These are phyloP conservation scores for Chrysodeixis includens DNA, from an alignment of 2,888 invertebrate species.

Conservation along the genomic window DNA sequence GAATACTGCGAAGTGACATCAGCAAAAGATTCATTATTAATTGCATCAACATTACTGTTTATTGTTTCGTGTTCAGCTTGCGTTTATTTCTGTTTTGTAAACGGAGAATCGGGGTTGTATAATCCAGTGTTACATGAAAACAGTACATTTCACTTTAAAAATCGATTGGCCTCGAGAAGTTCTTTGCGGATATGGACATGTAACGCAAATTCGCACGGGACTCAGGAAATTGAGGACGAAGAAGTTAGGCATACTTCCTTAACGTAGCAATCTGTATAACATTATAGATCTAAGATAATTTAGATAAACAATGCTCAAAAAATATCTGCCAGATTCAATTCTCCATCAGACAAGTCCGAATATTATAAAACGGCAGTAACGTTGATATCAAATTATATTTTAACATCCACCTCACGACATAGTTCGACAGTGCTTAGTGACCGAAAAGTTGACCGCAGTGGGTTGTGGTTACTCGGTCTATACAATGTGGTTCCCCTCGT, in stretches of 20 bases:
- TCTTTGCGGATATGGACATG: background rate
- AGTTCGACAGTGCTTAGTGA: background rate
- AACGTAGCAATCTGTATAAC: too few relatives aligned
- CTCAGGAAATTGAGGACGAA: background rate
- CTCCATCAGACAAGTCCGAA: background rate
- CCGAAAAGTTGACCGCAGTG: conserved; percentile 22
- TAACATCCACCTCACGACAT: background rate
- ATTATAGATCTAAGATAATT: too few relatives aligned
- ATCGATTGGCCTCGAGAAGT: background rate
- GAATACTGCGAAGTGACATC: conserved; percentile 22
- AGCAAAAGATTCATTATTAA: conserved; percentile 29
- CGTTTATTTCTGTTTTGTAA: conserved; percentile 9
- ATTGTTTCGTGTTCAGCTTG: conserved; percentile 13
- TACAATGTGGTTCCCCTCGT: conserved; percentile 26
- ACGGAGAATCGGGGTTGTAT: background rate
- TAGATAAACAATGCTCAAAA: too few relatives aligned
- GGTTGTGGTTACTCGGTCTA: conserved; percentile 10
- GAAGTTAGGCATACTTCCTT: background rate
- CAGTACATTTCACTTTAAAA: background rate
- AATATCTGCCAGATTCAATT: background rate
- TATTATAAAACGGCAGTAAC: background rate
- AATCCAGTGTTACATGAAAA: conserved; percentile 3
- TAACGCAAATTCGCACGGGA: background rate
- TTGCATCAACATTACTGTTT: conserved; percentile 23
- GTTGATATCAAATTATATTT: background rate